A percentile compares a stretch with the other conserved stretches of the same genome.
These are phyloP conservation scores for Acanthosepion esculentum DNA, from an alignment of 2,888 invertebrate genomes.

Conservation along the genomic window DNA sequence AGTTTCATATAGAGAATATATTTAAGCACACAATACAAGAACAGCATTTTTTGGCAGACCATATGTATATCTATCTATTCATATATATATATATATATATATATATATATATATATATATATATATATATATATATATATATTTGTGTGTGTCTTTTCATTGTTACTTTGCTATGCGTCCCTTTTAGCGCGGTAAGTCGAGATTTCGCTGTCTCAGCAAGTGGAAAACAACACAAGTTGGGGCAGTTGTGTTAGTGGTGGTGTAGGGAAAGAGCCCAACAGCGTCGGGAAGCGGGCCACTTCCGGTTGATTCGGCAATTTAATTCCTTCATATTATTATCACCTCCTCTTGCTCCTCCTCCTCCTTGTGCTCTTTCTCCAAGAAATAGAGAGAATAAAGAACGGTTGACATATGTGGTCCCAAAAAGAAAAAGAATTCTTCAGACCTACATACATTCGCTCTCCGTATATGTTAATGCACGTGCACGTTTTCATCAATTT, in stretches of 20 bases:
- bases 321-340: conserved; percentile 6
- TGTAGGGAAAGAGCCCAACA: not conserved
- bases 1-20: no score
- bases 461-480: no score
- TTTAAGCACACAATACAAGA: no score
- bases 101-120: conserved; percentile 2
- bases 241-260: not conserved
- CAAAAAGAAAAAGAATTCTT: not conserved
- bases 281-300: not conserved
- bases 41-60: not conserved
- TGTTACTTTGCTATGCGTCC: not conserved
- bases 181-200: not conserved
- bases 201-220: not conserved
- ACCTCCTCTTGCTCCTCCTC: not conserved
- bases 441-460: not conserved
- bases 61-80: not conserved
- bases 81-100: not conserved
- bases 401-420: conserved; percentile 33
- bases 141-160: not conserved
- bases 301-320: conserved; percentile 33
- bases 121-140: not conserved
- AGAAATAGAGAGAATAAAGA: not conserved
- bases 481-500: no score
- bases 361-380: not conserved
- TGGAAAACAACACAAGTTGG: not conserved